phyloP scores from a whole-genome alignment of 2,797 vertebrate species.

The Mustela erminea region DNA sequence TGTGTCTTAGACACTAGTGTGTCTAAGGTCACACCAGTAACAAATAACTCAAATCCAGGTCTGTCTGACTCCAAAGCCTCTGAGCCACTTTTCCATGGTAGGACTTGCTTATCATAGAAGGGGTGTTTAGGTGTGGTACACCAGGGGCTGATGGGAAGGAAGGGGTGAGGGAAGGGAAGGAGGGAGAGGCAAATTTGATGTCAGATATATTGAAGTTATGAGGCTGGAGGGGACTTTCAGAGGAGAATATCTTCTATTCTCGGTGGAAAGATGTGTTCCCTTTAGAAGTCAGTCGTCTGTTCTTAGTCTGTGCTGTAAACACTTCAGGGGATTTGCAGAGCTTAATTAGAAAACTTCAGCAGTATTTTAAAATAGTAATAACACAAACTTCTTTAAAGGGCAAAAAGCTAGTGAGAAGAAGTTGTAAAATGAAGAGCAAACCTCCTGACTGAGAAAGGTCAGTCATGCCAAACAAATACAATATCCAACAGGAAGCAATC shows the following conservation, averaged over 20 bases:
- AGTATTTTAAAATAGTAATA: conserved; percentile 68
- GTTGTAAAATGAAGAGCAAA: conserved; percentile 1
- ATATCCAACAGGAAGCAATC: not conserved
- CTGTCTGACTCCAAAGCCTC: not conserved
- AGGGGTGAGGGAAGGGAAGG: not conserved
- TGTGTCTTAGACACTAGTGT: not conserved
- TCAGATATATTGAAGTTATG: not conserved
- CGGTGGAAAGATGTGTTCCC: conserved; percentile 37
- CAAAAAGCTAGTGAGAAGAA: conserved; percentile 42
- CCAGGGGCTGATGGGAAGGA: not conserved
- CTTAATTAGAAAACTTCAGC: conserved; percentile 70
- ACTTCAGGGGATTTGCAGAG: conserved; percentile 53
- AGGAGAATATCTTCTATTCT: conserved; percentile 36
- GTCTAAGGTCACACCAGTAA: not conserved
- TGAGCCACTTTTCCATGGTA: not conserved
- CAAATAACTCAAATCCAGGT: not conserved
- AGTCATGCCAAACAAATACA: not conserved
- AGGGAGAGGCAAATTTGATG: conserved; percentile 26
- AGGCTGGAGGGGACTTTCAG: not conserved
- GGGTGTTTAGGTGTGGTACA: not conserved
- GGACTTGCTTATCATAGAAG: not conserved
- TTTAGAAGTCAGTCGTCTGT: conserved; percentile 60
- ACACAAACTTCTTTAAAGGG: conserved; percentile 55
- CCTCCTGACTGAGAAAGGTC: conserved; percentile 16
- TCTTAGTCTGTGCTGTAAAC: conserved; percentile 32